These are phyloP conservation scores for Conchocele bisecta DNA, from an alignment of 2,888 invertebrate species.

Conservation along the genomic window DNA sequence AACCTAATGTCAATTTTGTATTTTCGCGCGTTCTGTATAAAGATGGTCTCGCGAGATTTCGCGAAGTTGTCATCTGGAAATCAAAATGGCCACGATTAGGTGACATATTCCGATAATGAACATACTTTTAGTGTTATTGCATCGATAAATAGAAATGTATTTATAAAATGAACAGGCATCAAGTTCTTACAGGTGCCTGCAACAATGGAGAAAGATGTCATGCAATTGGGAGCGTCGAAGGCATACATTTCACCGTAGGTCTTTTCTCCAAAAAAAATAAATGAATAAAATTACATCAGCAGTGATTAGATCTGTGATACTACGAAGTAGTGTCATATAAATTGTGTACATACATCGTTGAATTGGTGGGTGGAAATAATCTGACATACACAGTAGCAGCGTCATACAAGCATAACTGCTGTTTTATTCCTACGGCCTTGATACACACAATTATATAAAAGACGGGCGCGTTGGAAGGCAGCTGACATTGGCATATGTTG, in stretches of 20 bases:
- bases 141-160: not conserved
- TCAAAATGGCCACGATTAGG: conserved; percentile 11
- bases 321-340: not conserved
- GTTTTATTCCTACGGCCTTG: no score
- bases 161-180: conserved; percentile 87
- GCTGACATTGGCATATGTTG: no score
- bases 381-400: not conserved
- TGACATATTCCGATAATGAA: conserved; percentile 20
- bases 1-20: no score
- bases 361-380: no score
- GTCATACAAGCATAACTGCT: no score
- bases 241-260: conserved; percentile 91
- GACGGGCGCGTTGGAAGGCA: no score
- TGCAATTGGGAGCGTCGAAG: conserved; percentile 99
- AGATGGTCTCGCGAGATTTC: no score
- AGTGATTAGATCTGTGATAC: no score
- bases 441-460: no score
- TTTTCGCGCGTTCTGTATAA: no score
- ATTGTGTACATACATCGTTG: no score
- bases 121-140: not conserved
- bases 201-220: conserved; percentile 99
- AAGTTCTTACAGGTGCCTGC: conserved; percentile 99
- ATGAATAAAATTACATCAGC: not conserved
- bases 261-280: conserved; percentile 4
- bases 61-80: no score